A percentile compares a stretch with the other conserved stretches of the same genome.
These are phyloP conservation scores for Plagodis pulveraria DNA, from an alignment of 2,888 invertebrate species.

Conservation along the genomic window DNA sequence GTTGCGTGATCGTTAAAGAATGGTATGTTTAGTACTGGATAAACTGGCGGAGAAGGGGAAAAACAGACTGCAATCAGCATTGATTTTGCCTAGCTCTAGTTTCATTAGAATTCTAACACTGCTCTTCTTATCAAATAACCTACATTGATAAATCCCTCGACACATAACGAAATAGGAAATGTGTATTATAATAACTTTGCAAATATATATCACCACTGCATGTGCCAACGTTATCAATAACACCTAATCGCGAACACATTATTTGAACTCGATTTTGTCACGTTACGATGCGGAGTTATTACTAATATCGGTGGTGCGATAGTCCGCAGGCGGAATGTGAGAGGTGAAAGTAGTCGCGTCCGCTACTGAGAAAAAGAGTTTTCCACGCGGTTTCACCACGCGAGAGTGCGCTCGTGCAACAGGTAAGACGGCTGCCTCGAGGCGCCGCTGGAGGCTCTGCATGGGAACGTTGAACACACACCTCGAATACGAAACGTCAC, in stretches of 20 bases:
- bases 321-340: slow-evolving; percentile 72
- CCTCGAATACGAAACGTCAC: slow-evolving; percentile 20
- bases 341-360: slow-evolving; percentile 80
- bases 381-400: slow-evolving; percentile 80
- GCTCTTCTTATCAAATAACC: slow-evolving; percentile 43
- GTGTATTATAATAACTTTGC: slow-evolving; percentile 31
- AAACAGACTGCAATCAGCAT: slow-evolving; percentile 34
- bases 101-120: slow-evolving; percentile 25
- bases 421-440: slow-evolving; percentile 55
- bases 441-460: slow-evolving; percentile 7
- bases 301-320: slow-evolving; percentile 59
- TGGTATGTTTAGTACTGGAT: slow-evolving; percentile 4
- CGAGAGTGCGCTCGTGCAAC: slow-evolving; percentile 68
- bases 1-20: slow-evolving; percentile 24
- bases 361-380: slow-evolving; percentile 79
- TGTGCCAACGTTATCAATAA: slow-evolving; percentile 48
- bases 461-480: slow-evolving; percentile 13
- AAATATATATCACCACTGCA: slow-evolving; percentile 48
- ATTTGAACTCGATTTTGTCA: slow-evolving; percentile 52
- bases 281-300: slow-evolving; percentile 53
- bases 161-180: slow-evolving; percentile 35
- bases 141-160: slow-evolving; percentile 42
- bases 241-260: slow-evolving; percentile 51
- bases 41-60: slow-evolving; percentile 11
- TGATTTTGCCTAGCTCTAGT: slow-evolving; percentile 23